These are phyloP conservation scores for Caenorhabditis brenneri DNA, from an alignment of 1,140 invertebrate species.

Conservation along the genomic window DNA sequence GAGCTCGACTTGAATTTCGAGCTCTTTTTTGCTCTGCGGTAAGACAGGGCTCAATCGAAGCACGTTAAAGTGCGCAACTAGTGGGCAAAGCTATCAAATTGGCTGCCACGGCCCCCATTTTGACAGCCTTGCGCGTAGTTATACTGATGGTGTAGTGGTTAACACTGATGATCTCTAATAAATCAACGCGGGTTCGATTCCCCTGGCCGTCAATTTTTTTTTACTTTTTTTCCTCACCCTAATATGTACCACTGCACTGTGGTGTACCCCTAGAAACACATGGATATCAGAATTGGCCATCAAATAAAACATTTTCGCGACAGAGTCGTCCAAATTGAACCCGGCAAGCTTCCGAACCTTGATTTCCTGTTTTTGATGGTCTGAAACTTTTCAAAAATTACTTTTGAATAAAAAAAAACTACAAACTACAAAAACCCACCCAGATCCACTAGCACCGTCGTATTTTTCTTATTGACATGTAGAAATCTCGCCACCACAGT, in stretches of 20 bases:
- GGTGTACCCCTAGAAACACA: neutral
- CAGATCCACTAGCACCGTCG: neutral
- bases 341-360: neutral
- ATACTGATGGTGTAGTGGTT: too few species aligned
- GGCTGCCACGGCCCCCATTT: too few species aligned
- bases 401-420: too few species aligned
- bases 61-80: too few species aligned
- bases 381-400: neutral
- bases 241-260: neutral
- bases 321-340: neutral
- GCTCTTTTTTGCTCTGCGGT: too few species aligned
- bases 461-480: neutral
- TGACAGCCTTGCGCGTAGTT: too few species aligned
- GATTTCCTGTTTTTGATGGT: neutral
- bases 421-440: neutral
- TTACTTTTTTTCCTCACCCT: neutral
- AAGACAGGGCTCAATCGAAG: too few species aligned
- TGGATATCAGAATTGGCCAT: neutral
- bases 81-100: too few species aligned
- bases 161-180: too few species aligned
- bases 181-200: too few species aligned
- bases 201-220: too few species aligned
- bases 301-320: neutral
- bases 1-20: too few species aligned
- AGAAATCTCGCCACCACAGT: neutral